Percentiles rank a stretch among this genome's conserved stretches.
These are phyloP conservation scores for Cottoperca gobio DNA, from an alignment of 2,797 vertebrate species.

Conservation along the genomic window DNA sequence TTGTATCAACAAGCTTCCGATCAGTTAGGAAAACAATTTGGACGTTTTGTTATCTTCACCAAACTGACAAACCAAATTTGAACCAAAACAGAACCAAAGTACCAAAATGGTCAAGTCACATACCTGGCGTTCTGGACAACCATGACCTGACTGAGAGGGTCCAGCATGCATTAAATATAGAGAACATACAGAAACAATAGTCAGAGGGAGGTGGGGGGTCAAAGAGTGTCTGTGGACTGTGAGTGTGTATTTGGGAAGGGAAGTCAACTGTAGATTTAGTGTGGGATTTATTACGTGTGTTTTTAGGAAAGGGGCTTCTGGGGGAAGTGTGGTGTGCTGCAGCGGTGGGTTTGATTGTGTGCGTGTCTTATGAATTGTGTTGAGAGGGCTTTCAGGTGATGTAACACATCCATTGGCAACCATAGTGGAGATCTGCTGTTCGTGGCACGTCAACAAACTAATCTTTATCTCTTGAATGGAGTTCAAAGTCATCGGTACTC, in stretches of 20 bases:
- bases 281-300: constrained; percentile 19
- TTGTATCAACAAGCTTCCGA: constrained; percentile 30
- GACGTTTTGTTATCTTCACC: constrained; percentile 56
- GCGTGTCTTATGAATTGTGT: constrained; percentile 40
- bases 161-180: constrained; percentile 89
- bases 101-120: constrained; percentile 82
- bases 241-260: constrained; percentile 40
- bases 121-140: constrained; percentile 99
- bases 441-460: too few species aligned
- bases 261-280: constrained; percentile 21
- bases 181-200: constrained; percentile 87
- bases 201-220: constrained; percentile 76
- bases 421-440: constrained; percentile 24
- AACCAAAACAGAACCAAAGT: constrained; percentile 76
- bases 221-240: constrained; percentile 58
- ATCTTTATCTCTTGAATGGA: neutral
- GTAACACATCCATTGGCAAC: constrained; percentile 53
- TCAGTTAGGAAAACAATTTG: constrained; percentile 32
- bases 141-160: constrained; percentile 99
- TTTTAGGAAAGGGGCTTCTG: constrained; percentile 34
- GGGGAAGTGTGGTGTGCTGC: constrained; percentile 46
- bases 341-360: constrained; percentile 42
- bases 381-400: constrained; percentile 50
- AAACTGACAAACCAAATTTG: constrained; percentile 66
- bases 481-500: neutral